phyloP scores from a whole-genome alignment of 2,113 vertebrate species.

The Leptodactylus fuscus region DNA sequence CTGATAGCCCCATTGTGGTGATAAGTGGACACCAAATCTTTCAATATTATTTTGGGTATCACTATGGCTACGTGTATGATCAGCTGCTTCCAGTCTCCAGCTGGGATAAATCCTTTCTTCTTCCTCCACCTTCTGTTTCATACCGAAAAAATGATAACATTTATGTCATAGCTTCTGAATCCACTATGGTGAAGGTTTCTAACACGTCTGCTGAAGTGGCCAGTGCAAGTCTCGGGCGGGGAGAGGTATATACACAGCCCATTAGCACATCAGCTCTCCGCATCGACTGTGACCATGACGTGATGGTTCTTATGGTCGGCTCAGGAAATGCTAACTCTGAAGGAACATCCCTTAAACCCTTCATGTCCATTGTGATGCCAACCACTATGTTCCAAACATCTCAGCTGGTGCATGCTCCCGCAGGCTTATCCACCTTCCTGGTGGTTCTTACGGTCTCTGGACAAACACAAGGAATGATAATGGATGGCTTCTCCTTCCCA shows the following conservation, averaged over 20 bases:
- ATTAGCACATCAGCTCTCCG: background rate
- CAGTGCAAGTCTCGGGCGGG: background rate
- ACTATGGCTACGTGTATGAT: slow-evolving; percentile 16
- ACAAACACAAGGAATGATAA: background rate
- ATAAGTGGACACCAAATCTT: slow-evolving; percentile 19
- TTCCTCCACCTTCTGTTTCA: slow-evolving; percentile 22
- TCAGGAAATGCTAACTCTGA: background rate
- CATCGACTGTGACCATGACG: background rate
- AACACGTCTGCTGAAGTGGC: background rate
- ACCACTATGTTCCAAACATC: background rate
- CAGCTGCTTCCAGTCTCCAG: slow-evolving; percentile 3
- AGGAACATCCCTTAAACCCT: background rate
- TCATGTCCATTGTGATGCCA: slow-evolving; percentile 8
- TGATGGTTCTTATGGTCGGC: background rate
- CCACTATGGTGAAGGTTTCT: background rate
- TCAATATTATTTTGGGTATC: background rate
- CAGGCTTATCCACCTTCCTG: background rate
- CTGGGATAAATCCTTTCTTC: background rate
- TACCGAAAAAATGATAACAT: background rate
- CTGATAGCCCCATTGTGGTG: background rate
- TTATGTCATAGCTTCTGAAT: background rate
- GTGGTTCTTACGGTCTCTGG: background rate
- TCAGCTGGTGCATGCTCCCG: background rate
- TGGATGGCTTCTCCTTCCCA: background rate
- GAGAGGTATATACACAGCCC: background rate